These are phyloP conservation scores for Peromyscus attwateri DNA, from an alignment of 2,797 vertebrate species.

Conservation along the genomic window DNA sequence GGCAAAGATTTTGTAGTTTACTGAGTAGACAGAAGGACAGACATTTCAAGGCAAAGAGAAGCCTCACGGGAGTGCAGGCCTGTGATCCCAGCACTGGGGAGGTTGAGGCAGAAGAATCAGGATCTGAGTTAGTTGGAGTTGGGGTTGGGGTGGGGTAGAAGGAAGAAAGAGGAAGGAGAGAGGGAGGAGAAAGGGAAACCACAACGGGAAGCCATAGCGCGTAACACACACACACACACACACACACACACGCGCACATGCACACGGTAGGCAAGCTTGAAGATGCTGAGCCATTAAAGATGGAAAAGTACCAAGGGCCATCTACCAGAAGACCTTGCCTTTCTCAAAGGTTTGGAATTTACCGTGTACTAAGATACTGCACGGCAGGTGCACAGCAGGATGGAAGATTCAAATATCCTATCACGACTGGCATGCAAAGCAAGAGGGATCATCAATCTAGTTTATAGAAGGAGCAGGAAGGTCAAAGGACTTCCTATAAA, in stretches of 20 bases:
- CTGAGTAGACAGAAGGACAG: neutral
- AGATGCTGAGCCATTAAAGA: neutral
- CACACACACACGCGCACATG: neutral
- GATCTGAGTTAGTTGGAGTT: neutral
- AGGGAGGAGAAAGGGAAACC: neutral
- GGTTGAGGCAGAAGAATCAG: neutral
- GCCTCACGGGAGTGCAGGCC: neutral
- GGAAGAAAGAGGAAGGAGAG: too few relatives aligned
- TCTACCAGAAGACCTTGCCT: neutral
- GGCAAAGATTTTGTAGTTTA: neutral
- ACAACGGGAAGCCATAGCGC: neutral
- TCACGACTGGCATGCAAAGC: neutral
- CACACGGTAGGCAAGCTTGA: neutral
- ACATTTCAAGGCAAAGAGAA: neutral
- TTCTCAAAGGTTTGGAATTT: neutral
- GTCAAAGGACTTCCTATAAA: neutral
- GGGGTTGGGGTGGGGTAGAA: neutral
- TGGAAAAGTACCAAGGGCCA: neutral
- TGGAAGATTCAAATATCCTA: neutral
- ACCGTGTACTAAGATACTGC: neutral
- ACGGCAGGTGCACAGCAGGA: neutral
- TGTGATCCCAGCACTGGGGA: neutral
- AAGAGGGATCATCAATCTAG: neutral
- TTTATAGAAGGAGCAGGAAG: constrained; percentile 6
- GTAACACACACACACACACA: neutral